Evolutionary conservation across 2,888 invertebrate genomes (phyloP), one percentile per base, ranked within the genome.

Genomic region (Deilephila elpenor): DNA sequence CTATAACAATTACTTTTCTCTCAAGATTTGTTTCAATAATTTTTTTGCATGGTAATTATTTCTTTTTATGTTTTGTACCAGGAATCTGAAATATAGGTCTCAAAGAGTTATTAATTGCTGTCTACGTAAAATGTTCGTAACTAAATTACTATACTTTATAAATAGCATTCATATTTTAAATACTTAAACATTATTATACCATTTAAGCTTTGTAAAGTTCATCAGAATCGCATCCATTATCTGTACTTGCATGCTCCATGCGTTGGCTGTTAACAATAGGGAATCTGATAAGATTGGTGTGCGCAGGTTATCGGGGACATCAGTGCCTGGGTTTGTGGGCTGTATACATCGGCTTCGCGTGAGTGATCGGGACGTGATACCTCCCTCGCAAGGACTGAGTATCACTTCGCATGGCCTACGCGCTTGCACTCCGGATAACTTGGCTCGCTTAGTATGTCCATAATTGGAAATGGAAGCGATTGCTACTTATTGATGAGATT

Each of bases 281-380:
- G 44, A n/a, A 74, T 51, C 20, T 61, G 75, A 6, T 67, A 67
- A 44, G 67, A 51, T 67, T 67, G 67, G 51, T 67, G 67, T 67
- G 67, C 67, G 25, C 93, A 98, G 98, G 86, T 96, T 97, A 74
- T 96, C 96, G 83, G 97, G 97, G 78, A 96, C 97, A 64, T 96
- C 97, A 34, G 96, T 96, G 71, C 95, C 96, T 73, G 98, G 98
- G 17, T 96, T 98, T 81, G 96, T 97, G 76, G 98, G 98, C 2
- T 98, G 98, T 91, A 96, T 98, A 74, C 96, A 96, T 77, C 96
- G 97, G 75, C 94, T 97, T 76, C 95, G 97, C 78, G 96, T 97
- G 71, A 96, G 96, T 79, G 95, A 96, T 75, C 88, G 88, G 64
- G 96, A 97, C 86, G 95, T 96, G 71, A 93, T 94, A 59, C 94